Percentiles rank a stretch among this genome's conserved stretches.
These are phyloP conservation scores for Aurelia aurita complex sp. Pacific DNA, from an alignment of 30 jellyfish, hydroid and myxozoan genomes.

Conservation along the genomic window DNA sequence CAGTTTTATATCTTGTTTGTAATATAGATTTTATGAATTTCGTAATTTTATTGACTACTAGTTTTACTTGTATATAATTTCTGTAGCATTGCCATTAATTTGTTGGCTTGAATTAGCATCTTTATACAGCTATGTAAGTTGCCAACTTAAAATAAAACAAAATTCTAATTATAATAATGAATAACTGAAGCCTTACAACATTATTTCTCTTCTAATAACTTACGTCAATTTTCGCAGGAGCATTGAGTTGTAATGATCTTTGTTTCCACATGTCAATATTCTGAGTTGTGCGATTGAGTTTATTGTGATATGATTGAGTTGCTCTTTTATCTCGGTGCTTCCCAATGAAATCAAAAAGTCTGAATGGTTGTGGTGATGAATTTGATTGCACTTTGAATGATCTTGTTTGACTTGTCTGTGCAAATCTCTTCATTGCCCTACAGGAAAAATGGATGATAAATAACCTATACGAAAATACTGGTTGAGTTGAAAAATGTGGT, in stretches of 20 bases:
- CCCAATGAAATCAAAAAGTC: constrained; percentile 83
- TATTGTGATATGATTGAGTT: constrained; percentile 64
- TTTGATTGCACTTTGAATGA: constrained; percentile 71
- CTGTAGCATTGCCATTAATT: no score
- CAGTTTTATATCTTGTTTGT: no score
- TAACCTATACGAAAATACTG: no score
- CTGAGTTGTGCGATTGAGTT: constrained; percentile 84
- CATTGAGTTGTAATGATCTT: constrained; percentile 73
- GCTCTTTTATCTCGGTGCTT: constrained; percentile 87
- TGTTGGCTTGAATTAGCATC: no score
- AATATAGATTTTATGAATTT: no score
- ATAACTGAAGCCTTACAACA: no score
- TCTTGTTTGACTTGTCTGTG: constrained; percentile 69
- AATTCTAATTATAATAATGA: no score
- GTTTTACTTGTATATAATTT: no score
- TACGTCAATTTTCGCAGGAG: constrained; percentile 91
- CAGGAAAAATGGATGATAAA: neutral
- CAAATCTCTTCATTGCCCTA: constrained; percentile 84
- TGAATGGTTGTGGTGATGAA: constrained; percentile 87
- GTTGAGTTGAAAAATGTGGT: no score
- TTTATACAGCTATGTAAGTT: no score
- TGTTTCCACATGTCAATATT: constrained; percentile 99
- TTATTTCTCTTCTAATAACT: constrained; percentile 3
- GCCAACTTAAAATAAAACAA: no score
- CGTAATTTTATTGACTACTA: no score